Conservation (phyloP, 2,113 vertebrate genomes). For the Xenopus laevis region DNA sequence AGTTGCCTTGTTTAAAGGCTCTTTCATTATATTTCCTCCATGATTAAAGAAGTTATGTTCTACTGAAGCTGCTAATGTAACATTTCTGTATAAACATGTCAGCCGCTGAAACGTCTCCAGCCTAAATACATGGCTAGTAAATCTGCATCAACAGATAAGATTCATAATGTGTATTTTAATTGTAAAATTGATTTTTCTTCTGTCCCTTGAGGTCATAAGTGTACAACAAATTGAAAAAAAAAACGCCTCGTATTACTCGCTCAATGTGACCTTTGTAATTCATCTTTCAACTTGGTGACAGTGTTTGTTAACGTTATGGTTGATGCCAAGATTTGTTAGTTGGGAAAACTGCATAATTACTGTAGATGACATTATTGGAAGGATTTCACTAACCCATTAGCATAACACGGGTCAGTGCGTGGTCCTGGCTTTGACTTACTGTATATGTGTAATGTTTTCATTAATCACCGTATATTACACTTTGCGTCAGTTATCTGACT, state of each 20-base stretch:
- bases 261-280: slow-evolving; percentile 37
- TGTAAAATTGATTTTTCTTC: slow-evolving; percentile 35
- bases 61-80: too few relatives aligned
- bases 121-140: slow-evolving; percentile 17
- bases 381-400: background rate
- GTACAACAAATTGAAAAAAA: slow-evolving; percentile 22
- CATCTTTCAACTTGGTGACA: slow-evolving; percentile 7
- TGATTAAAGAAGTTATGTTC: too few relatives aligned
- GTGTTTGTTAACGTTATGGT: slow-evolving; percentile 3
- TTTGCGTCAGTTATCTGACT: too few relatives aligned
- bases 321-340: background rate
- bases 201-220: slow-evolving; percentile 19
- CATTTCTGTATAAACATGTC: slow-evolving; percentile 2
- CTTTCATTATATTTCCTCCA: too few relatives aligned
- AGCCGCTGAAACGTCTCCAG: background rate
- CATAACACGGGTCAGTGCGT: background rate
- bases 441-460: too few relatives aligned
- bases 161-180: slow-evolving; percentile 39
- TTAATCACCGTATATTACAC: too few relatives aligned
- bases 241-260: background rate
- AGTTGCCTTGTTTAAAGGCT: too few relatives aligned
- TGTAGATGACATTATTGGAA: background rate
- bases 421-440: too few relatives aligned
- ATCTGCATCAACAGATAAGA: slow-evolving; percentile 32
- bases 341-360: background rate